Base-by-base conservation (phyloP, 2,797 vertebrate genomes). In the Cygnus olor region DNA sequence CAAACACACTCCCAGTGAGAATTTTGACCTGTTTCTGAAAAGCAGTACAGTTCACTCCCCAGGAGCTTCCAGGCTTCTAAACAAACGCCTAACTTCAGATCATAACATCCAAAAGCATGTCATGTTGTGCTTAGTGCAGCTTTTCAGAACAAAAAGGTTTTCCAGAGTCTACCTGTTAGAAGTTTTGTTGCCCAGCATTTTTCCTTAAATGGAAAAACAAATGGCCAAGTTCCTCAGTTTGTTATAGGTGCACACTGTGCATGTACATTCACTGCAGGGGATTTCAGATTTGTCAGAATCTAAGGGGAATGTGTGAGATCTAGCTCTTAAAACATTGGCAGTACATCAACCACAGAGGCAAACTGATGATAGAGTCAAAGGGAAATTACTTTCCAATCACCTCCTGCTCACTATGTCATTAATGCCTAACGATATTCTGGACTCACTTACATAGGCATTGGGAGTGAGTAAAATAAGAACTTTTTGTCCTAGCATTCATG, bases 371-470 rank as follows among this genome's bases (percentile, higher is more conserved):
- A 93, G 42, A 70, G 63, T 38, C 63, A 76, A 90, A 85, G 40
- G 78, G 44, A 95, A 92, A 74, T 85, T 0, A 85, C n/a, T 91
- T 80, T 47, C 64, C 92, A 81, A 88, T 85, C 77, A 58, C 70
- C 72, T 89, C 68, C 70, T 82, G 54, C 64, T 70, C 47, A 34
- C 45, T 73, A 24, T 73, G 72, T 77, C 85, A 53, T 91, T 95
- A 89, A 63, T 47, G 38, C 68, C 72, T 90, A 91, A 94, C 88
- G 65, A 93, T 96, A 92, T 76, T 87, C 74, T 69, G 49, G 24
- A 47, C 82, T 88, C 66, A 73, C 11, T 2, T 53, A 69, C 83
- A 65, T 51, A 60, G 27, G 65, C 12, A 0, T 22, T 38, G 1
- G 19, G 47, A 73, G 36, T 42, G 74, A 87, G 65, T 77, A 60